Conservation (phyloP, 2,113 vertebrate genomes). For the Toxostoma redivivum region DNA sequence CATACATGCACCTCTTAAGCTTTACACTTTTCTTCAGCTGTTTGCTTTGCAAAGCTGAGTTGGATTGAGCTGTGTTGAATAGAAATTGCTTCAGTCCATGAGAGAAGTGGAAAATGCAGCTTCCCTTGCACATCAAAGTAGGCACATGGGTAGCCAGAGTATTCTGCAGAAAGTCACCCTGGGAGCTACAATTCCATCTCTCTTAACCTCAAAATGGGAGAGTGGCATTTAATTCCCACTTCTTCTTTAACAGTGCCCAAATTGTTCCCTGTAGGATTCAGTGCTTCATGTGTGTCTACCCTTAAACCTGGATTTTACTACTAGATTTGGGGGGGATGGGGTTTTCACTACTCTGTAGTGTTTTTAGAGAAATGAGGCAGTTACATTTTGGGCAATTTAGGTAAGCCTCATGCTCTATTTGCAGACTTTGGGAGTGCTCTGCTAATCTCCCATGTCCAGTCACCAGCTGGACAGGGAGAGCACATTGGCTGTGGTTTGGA, state of each 20-base stretch:
- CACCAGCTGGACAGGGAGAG: background rate
- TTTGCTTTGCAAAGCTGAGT: background rate
- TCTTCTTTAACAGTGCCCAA: background rate
- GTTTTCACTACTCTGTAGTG: background rate
- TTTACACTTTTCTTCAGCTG: background rate
- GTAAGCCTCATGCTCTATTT: background rate
- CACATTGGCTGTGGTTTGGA: fast-evolving
- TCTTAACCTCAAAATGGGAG: background rate
- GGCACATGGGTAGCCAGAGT: background rate
- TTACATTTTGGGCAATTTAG: background rate
- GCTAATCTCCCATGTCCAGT: background rate
- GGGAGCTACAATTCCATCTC: background rate
- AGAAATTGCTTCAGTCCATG: background rate
- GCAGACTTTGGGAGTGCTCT: background rate
- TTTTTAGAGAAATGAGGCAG: background rate
- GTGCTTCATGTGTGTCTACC: background rate
- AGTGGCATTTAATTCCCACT: background rate
- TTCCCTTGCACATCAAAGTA: background rate
- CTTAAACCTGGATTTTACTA: background rate
- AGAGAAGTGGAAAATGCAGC: background rate
- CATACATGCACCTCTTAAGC: background rate
- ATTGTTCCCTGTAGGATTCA: background rate
- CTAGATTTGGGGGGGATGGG: fast-evolving
- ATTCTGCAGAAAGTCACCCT: background rate
- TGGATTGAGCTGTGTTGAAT: background rate